Evolutionary conservation across 2,113 vertebrate genomes (phyloP).

Genomic region (Symphodus melops): DNA sequence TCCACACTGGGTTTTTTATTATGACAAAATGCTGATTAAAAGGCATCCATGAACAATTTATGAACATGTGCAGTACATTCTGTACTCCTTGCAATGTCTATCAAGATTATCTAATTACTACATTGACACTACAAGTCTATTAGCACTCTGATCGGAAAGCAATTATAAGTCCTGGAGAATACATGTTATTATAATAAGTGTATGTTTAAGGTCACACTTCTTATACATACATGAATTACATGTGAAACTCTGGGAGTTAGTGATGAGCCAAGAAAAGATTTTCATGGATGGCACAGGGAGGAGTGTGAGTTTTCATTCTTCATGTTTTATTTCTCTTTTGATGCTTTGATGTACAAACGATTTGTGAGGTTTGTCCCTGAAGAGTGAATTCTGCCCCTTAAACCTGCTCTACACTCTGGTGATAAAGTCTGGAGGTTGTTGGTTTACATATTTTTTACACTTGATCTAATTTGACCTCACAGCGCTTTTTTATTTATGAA

Average conservation of each 20-base stretch:
- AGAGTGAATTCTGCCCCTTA: constrained; percentile 6
- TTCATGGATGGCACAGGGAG: not conserved
- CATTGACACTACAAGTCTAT: constrained; percentile 14
- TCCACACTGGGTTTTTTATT: not conserved
- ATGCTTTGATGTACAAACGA: constrained; percentile 48
- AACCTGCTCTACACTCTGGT: constrained; percentile 4
- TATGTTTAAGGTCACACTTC: constrained; percentile 18
- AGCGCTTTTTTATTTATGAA: not conserved
- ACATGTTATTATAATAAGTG: constrained; percentile 5
- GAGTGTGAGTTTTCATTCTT: constrained; percentile 18
- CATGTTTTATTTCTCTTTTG: constrained; percentile 43
- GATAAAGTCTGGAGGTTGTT: constrained; percentile 21
- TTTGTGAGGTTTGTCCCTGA: constrained; percentile 18
- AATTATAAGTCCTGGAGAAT: not conserved
- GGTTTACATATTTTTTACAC: not conserved
- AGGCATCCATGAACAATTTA: not conserved
- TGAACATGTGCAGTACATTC: constrained; percentile 1
- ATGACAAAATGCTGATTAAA: constrained; percentile 14
- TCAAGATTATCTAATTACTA: constrained; percentile 44
- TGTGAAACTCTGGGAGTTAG: not conserved
- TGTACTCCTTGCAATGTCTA: constrained; percentile 13
- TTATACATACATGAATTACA: constrained; percentile 22
- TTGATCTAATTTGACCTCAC: not conserved
- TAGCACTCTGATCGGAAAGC: constrained; percentile 19
- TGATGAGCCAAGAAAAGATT: not conserved